Conservation (phyloP, 2,113 vertebrate species). For the Gnathonemus echidnorhynchus region DNA sequence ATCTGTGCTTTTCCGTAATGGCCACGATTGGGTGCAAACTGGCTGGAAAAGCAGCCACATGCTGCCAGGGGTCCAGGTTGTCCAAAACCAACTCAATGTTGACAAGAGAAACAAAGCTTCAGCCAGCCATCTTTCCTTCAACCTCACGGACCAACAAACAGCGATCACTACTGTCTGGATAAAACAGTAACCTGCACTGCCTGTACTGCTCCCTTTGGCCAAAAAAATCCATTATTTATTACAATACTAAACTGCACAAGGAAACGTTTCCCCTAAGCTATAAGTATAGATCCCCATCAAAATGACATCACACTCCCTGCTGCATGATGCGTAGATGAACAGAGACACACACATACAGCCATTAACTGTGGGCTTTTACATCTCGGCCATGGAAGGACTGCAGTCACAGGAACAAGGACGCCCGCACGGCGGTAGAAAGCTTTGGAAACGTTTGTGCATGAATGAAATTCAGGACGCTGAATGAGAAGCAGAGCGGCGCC, state of each 20-base stretch:
- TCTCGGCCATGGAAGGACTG: not conserved
- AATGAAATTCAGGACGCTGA: not conserved
- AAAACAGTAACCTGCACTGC: not conserved
- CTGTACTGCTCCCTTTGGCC: not conserved
- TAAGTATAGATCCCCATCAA: not conserved
- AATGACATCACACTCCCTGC: not conserved
- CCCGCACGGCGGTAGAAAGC: not conserved
- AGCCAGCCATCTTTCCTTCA: not conserved
- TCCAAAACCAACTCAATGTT: not conserved
- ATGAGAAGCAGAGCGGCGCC: not conserved
- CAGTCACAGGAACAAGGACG: not conserved
- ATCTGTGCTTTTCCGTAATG: not conserved
- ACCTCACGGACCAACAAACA: not conserved
- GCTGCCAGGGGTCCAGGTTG: not conserved
- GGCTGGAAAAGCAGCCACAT: not conserved
- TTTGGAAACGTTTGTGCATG: not conserved
- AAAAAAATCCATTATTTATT: not conserved
- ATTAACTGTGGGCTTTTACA: not conserved
- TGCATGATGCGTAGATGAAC: not conserved
- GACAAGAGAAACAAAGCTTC: not conserved
- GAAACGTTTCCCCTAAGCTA: not conserved
- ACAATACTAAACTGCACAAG: not conserved
- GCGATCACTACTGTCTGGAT: not conserved
- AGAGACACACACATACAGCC: not conserved
- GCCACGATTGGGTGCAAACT: not conserved